Evolutionary conservation across 2,888 invertebrate genomes (phyloP).

Genomic region (Euphydryas editha): DNA sequence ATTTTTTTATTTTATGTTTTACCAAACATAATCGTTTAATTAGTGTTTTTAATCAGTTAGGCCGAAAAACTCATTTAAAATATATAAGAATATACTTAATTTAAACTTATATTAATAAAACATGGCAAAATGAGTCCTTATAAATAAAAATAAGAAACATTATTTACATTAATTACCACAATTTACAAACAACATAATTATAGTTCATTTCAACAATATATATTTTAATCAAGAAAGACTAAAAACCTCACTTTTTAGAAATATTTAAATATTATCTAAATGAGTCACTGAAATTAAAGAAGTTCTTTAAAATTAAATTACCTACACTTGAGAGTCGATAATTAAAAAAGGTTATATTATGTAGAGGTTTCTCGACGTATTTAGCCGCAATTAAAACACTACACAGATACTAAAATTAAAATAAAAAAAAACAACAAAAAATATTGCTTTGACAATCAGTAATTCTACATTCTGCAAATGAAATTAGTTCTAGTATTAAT

Average conservation of each 20-base stretch:
- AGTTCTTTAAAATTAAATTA: no score
- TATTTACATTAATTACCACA: constrained; percentile 67
- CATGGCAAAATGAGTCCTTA: constrained; percentile 36
- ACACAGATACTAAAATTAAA: no score
- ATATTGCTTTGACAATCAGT: no score
- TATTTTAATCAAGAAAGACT: not conserved
- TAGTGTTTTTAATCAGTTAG: constrained; percentile 3
- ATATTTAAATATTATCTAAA: no score
- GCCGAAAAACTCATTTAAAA: not conserved
- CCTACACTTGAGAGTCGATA: no score
- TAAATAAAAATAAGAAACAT: constrained; percentile 55
- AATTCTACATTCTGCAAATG: no score
- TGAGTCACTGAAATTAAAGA: no score
- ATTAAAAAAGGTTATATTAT: no score
- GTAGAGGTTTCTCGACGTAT: no score
- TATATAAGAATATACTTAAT: constrained; percentile 9
- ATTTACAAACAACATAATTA: constrained; percentile 57
- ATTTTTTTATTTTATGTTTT: not conserved
- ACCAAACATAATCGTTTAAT: not conserved
- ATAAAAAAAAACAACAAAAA: no score
- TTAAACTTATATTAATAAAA: constrained; percentile 29
- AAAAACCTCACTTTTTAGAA: not conserved
- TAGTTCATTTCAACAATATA: constrained; percentile 8
- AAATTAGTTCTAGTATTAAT: no score
- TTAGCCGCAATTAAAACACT: no score